Percentiles rank a stretch among this genome's conserved stretches.
Evolutionary conservation across 1,140 invertebrate species (phyloP).

Genomic region (Drepana arcuata): DNA sequence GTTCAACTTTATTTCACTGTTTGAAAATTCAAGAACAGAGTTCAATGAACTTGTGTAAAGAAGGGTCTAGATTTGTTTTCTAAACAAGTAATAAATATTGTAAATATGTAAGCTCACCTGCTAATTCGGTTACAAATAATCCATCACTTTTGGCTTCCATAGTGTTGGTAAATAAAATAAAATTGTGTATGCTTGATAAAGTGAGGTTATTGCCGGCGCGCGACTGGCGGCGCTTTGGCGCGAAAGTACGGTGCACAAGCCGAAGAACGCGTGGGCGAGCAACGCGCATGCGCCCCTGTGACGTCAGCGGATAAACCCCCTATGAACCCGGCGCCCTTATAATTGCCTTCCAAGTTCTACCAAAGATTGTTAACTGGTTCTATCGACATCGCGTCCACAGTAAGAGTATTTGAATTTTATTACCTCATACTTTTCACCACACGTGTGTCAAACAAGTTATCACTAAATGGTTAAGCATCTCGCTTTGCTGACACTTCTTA

Average conservation of each 20-base stretch:
- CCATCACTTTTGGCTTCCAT: slow-evolving; percentile 38
- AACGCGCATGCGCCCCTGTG: slow-evolving; percentile 53
- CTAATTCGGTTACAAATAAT: slow-evolving; percentile 24
- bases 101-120: slow-evolving; percentile 42
- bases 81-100: too few species aligned
- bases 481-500: too few species aligned
- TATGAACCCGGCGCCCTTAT: slow-evolving; percentile 20
- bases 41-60: slow-evolving; percentile 24
- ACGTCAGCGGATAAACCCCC: slow-evolving; percentile 43
- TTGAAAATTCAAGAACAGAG: too few species aligned
- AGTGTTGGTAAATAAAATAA: slow-evolving; percentile 1
- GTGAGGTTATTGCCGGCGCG: slow-evolving; percentile 47
- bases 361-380: slow-evolving; percentile 4
- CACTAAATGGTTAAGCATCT: too few species aligned
- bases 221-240: slow-evolving; percentile 52
- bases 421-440: too few species aligned
- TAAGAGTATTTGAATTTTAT: too few species aligned
- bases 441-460: too few species aligned
- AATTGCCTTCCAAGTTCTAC: too few species aligned
- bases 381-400: too few species aligned
- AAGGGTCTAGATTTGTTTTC: slow-evolving; percentile 8
- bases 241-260: slow-evolving; percentile 38
- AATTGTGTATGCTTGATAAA: slow-evolving; percentile 14
- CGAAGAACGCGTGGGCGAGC: slow-evolving; percentile 36
- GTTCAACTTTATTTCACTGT: too few species aligned